phyloP scores from a whole-genome alignment of 1,140 invertebrate genomes.

The Drosophila burlai region DNA sequence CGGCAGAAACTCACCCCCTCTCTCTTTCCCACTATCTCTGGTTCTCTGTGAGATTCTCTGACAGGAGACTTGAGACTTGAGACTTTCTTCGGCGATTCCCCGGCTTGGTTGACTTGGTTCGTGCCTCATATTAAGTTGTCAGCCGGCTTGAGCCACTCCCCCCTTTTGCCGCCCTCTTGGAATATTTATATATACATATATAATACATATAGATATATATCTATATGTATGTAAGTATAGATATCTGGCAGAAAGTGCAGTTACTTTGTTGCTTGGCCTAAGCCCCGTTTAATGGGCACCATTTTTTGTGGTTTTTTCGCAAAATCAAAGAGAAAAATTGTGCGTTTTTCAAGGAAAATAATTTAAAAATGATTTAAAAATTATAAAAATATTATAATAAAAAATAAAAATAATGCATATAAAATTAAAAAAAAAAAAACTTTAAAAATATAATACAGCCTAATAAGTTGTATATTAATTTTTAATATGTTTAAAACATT shows the following conservation, averaged over 20 bases:
- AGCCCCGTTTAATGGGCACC: conserved; percentile 75
- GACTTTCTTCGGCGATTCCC: conserved; percentile 23
- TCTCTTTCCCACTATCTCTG: neutral
- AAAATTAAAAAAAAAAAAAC: neutral
- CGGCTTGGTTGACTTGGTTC: conserved; percentile 59
- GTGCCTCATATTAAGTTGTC: conserved; percentile 82
- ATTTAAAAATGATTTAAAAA: neutral
- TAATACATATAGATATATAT: neutral
- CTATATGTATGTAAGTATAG: neutral
- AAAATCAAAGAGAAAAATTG: conserved; percentile 4
- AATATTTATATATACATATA: neutral
- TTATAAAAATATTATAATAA: no score
- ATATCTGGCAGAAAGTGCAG: conserved; percentile 36
- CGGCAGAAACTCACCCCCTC: conserved; percentile 38
- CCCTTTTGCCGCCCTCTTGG: neutral
- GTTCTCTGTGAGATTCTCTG: conserved; percentile 16
- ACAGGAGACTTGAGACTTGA: conserved; percentile 37
- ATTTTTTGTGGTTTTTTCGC: conserved; percentile 26
- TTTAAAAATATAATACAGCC: neutral
- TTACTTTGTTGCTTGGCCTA: conserved; percentile 59
- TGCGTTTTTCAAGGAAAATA: neutral
- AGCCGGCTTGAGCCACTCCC: conserved; percentile 62
- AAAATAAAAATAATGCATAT: neutral
- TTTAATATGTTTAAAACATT: no score
- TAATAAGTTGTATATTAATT: no score